These are phyloP conservation scores for Percina caprodes DNA, from an alignment of 2,113 vertebrate genomes.

Conservation along the genomic window DNA sequence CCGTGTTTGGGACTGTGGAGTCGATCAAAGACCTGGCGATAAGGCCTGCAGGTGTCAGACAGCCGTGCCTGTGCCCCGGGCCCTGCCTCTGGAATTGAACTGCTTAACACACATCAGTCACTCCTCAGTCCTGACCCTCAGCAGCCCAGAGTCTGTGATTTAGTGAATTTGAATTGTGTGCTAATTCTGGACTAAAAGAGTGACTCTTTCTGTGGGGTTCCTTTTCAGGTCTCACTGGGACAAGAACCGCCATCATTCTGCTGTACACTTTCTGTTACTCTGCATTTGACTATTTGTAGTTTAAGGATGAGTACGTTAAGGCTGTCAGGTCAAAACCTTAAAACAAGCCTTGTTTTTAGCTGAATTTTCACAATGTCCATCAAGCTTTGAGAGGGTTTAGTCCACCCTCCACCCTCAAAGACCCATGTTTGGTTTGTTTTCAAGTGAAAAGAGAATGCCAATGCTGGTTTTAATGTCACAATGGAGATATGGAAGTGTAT, in stretches of 20 bases:
- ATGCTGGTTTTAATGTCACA: background rate
- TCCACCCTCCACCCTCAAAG: background rate
- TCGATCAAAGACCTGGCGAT: constrained; percentile 80
- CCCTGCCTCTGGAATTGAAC: constrained; percentile 83
- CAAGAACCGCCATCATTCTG: constrained; percentile 24
- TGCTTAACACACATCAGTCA: background rate
- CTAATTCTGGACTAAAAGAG: constrained; percentile 8
- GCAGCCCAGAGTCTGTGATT: constrained; percentile 18
- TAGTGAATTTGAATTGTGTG: background rate
- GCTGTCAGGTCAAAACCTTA: constrained; percentile 1
- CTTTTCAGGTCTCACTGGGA: constrained; percentile 7
- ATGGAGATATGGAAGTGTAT: background rate
- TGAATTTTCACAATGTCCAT: background rate
- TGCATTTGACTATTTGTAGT: constrained; percentile 43
- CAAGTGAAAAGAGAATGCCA: background rate
- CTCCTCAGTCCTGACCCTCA: constrained; percentile 11
- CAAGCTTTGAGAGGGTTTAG: background rate
- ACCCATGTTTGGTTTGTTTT: background rate
- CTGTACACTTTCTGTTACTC: constrained; percentile 34
- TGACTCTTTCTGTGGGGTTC: constrained; percentile 24
- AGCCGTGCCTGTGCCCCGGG: constrained; percentile 81
- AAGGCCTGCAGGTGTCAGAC: constrained; percentile 64
- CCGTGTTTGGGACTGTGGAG: constrained; percentile 84
- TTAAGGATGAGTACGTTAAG: constrained; percentile 18
- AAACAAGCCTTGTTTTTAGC: constrained; percentile 14